Percentiles rank a stretch among this genome's conserved stretches.
phyloP scores from a whole-genome alignment of 2,113 vertebrate genomes.

The Polypterus bichir region DNA sequence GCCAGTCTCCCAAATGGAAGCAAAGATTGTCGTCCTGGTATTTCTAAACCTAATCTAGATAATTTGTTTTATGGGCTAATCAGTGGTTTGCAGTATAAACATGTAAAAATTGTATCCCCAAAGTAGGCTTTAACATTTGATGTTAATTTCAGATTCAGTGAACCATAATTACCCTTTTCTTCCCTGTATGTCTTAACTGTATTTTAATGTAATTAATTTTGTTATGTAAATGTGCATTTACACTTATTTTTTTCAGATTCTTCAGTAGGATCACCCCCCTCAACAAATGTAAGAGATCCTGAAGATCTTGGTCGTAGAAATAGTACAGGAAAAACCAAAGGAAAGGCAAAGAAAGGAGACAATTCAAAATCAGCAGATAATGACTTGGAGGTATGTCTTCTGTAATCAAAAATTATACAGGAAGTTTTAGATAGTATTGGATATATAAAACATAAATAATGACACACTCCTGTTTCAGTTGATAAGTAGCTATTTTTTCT shows the following conservation, averaged over 20 bases:
- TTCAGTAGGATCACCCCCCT: conserved; percentile 29
- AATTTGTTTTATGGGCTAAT: too few species aligned
- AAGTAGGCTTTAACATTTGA: too few species aligned
- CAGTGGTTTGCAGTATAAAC: too few species aligned
- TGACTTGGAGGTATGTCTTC: conserved; percentile 71
- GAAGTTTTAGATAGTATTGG: background rate
- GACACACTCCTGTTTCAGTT: background rate
- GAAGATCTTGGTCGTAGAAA: conserved; percentile 78
- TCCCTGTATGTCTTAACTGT: too few species aligned
- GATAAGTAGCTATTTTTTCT: conserved; percentile 6
- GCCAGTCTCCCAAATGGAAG: too few species aligned
- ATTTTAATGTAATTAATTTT: too few species aligned
- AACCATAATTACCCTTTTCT: too few species aligned
- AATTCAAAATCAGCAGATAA: conserved; percentile 61
- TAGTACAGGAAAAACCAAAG: conserved; percentile 74
- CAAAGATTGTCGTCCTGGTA: too few species aligned
- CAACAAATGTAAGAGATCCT: conserved; percentile 61
- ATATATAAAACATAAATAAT: background rate
- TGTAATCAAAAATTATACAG: background rate
- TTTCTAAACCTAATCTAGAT: too few species aligned
- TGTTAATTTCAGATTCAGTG: too few species aligned
- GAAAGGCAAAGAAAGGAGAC: conserved; percentile 79
- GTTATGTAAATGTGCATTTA: background rate
- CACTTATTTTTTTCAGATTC: conserved; percentile 26
- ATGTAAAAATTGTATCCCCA: too few species aligned